Evolutionary conservation across 92 coral and sea anemone genomes (phyloP).

Genomic region (Phymanthus crucifer): DNA sequence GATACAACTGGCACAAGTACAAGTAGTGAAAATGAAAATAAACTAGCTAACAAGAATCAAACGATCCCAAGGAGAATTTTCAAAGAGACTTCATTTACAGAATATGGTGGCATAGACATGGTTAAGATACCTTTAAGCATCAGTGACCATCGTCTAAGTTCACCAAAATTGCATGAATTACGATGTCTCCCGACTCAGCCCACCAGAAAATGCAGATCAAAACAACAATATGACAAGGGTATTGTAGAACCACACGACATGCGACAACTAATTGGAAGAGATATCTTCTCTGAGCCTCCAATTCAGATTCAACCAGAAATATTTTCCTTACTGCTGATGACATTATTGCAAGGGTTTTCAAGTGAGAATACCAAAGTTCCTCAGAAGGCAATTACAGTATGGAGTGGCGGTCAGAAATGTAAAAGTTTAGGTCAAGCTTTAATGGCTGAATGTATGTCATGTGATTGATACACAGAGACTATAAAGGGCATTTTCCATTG

Average conservation of each 20-base stretch:
- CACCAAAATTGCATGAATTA: neutral
- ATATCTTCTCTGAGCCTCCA: neutral
- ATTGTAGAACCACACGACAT: neutral
- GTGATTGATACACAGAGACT: neutral
- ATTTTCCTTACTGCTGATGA: constrained; percentile 16
- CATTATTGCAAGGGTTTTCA: constrained; percentile 5
- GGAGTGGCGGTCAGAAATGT: neutral
- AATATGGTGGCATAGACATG: neutral
- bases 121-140: neutral
- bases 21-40: neutral
- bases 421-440: neutral
- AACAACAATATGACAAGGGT: neutral
- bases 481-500: no score
- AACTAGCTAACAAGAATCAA: neutral
- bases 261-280: neutral
- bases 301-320: constrained; percentile 6
- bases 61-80: neutral
- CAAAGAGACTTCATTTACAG: neutral
- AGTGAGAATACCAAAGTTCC: neutral
- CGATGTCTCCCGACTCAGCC: neutral
- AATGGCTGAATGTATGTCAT: neutral
- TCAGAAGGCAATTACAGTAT: neutral
- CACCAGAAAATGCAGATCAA: neutral
- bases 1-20: neutral
- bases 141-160: neutral